Evolutionary conservation across 2,797 vertebrate genomes (phyloP).

Genomic region (Myotis daubentonii): DNA sequence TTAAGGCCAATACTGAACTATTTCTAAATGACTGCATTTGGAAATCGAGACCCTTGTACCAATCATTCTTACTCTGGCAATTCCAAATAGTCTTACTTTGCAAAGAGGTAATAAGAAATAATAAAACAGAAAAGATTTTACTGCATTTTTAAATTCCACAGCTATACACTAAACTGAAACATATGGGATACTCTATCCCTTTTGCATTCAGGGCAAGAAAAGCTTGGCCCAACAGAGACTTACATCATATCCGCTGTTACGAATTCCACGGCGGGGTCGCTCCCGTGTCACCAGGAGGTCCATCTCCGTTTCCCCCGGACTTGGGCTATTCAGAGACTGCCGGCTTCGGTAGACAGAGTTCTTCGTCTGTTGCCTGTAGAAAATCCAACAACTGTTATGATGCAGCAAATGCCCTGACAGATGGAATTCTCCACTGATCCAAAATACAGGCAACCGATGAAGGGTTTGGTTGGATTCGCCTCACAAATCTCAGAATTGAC

Average conservation of each 20-base stretch:
- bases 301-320: conserved; percentile 98
- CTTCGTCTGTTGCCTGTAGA: conserved; percentile 92
- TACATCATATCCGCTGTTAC: conserved; percentile 99
- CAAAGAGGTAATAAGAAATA: conserved; percentile 28
- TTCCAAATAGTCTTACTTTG: conserved; percentile 15
- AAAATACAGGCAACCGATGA: conserved; percentile 71
- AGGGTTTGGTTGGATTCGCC: conserved; percentile 60
- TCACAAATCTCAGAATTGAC: conserved; percentile 60
- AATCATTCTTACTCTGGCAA: conserved; percentile 45
- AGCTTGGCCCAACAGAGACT: conserved; percentile 80
- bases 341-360: conserved; percentile 94
- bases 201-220: not conserved
- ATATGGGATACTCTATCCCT: not conserved
- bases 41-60: conserved; percentile 48
- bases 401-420: conserved; percentile 79
- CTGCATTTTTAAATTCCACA: not conserved
- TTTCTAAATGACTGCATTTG: conserved; percentile 21
- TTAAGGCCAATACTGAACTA: not conserved
- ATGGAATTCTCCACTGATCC: conserved; percentile 81
- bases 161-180: not conserved
- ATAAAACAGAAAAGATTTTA: conserved; percentile 30
- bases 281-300: conserved; percentile 98
- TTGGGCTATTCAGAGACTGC: conserved; percentile 98
- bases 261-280: conserved; percentile 95
- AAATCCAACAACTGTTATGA: conserved; percentile 76